Conservation (phyloP, 1,140 invertebrate genomes). For the Vanessa atalanta region DNA sequence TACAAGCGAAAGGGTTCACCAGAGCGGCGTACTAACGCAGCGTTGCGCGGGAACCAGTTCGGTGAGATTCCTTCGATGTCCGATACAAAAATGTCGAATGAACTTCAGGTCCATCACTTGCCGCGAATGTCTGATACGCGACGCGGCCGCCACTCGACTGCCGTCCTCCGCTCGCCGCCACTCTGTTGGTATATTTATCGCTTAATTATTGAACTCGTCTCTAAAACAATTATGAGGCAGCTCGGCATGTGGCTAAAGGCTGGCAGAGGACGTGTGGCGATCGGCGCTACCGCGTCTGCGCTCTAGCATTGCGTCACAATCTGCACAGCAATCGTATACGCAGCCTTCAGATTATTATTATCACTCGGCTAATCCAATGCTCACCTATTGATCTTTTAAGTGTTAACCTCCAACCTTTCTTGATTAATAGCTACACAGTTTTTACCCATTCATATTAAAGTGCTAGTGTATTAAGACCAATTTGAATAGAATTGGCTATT, state of each 20-base stretch:
- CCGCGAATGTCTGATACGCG: conserved; percentile 69
- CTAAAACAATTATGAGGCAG: conserved; percentile 75
- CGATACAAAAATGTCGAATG: conserved; percentile 78
- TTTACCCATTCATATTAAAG: background rate
- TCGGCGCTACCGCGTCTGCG: conserved; percentile 73
- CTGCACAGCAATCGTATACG: conserved; percentile 42
- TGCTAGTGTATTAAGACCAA: too few relatives aligned
- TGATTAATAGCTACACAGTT: conserved; percentile 39
- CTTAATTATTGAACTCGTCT: conserved; percentile 79
- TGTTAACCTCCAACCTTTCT: conserved; percentile 55
- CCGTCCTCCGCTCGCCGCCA: conserved; percentile 70
- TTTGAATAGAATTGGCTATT: too few relatives aligned
- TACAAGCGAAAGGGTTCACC: conserved; percentile 81
- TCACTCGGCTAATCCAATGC: conserved; percentile 54
- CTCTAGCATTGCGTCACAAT: conserved; percentile 59
- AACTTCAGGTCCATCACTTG: conserved; percentile 72
- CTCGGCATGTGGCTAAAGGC: conserved; percentile 55
- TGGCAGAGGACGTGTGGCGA: conserved; percentile 48
- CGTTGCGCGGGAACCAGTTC: conserved; percentile 78
- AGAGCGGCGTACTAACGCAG: conserved; percentile 78
- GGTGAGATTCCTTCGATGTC: conserved; percentile 78
- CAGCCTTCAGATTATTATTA: conserved; percentile 66
- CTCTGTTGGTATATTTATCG: conserved; percentile 77
- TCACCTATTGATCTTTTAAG: conserved; percentile 57
- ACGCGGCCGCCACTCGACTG: conserved; percentile 74